phyloP scores from a whole-genome alignment of 1,140 invertebrate genomes.

The Cyphomyrmex costatus region DNA sequence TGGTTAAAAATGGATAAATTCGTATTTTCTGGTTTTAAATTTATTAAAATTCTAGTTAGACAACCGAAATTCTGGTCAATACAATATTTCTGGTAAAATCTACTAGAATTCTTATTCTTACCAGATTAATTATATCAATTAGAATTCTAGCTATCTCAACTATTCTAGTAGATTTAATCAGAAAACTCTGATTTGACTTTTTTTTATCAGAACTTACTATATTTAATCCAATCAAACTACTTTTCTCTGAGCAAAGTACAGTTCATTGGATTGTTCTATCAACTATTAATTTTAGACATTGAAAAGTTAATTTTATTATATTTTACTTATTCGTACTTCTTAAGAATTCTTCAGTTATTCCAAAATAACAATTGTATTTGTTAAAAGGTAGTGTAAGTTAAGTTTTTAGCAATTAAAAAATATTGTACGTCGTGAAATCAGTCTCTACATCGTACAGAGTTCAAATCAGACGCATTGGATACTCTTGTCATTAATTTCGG shows the following conservation, averaged over 20 bases:
- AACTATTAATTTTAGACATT: not conserved
- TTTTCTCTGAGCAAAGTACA: not conserved
- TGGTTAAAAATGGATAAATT: no score
- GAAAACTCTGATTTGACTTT: no score
- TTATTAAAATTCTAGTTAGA: no score
- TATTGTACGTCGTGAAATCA: not conserved
- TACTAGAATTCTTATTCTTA: no score
- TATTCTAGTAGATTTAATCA: no score
- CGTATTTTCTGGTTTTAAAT: no score
- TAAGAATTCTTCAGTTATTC: not conserved
- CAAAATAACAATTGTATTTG: not conserved
- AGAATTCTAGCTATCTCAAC: no score
- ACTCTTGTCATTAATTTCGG: conserved; percentile 29
- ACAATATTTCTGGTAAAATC: no score
- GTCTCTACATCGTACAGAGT: not conserved
- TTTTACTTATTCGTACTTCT: not conserved
- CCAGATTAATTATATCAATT: no score
- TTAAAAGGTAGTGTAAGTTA: not conserved
- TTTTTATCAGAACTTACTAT: no score
- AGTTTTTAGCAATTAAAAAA: not conserved
- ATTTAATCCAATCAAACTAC: no score
- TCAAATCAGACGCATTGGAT: conserved; percentile 15
- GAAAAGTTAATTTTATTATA: not conserved
- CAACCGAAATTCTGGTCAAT: no score
- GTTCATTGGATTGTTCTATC: not conserved